Base-by-base conservation (phyloP, 2,888 invertebrate species). In the Lasioglossum figueresi region DNA sequence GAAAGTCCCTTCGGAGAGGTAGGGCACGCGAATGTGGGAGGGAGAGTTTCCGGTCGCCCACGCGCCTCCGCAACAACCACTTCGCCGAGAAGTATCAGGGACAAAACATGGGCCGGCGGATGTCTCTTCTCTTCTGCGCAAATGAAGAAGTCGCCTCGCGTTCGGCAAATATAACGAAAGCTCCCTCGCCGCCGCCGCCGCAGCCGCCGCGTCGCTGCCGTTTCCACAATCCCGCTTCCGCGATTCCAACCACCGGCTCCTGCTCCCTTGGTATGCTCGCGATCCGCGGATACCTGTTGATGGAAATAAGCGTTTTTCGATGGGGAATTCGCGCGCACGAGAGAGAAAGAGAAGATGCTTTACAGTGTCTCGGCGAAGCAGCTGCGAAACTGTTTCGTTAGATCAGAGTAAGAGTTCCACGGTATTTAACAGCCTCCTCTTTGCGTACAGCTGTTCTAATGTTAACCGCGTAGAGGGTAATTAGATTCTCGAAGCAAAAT, bases 31-130 rank as follows among this genome's bases (percentile, higher is more conserved):
- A 90, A 92, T 92, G 93, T 96, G 96, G 96, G 96, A 96, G 96
- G 96, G 96, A 96, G 95, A 95, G 95, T 95, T 95, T 95, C 95
- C 93, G 93, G 93, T 93, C 93, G 92, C 93, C 93, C 92, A 94
- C 94, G 92, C 92, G 87, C 88, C 89, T 90, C 85, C 90, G 90
- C 91, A 90, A 91, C 90, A 88, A 90, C 88, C 92, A 93, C 91
- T 92, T 91, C 88, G 90, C 90, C 91, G 89, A 48, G 72, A 48
- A 89, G 90, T 88, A 89, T 90, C 90, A 90, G 90, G 91, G 90
- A 92, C 91, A 91, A 92, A 86, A 91, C 88, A 87, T 84, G 87
- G 81, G 82, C 87, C 85, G 83, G 87, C 89, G 88, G 88, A 91
- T 87, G 85, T 89, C 87, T 90, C 84, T 77, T 81, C 85, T 85